These are phyloP conservation scores for Procambarus virginalis DNA, from an alignment of 1,140 invertebrate species.

Conservation along the genomic window DNA sequence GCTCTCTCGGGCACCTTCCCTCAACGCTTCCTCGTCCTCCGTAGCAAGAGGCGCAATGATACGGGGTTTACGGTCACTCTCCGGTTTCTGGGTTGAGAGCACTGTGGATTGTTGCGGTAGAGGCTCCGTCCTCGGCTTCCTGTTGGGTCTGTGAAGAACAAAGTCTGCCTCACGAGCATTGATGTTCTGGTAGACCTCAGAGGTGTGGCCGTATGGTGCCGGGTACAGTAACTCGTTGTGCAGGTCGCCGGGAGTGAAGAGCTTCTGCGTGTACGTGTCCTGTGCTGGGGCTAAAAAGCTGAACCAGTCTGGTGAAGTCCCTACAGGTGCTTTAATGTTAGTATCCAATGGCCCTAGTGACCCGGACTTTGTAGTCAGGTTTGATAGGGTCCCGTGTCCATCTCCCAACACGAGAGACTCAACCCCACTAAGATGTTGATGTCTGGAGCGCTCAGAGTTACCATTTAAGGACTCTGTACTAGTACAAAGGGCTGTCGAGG, in stretches of 20 bases:
- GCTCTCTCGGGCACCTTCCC: slow-evolving; percentile 19
- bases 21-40: slow-evolving; percentile 39
- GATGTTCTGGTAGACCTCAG: slow-evolving; percentile 55
- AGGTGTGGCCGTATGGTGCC: slow-evolving; percentile 37
- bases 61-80: background rate
- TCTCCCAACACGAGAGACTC: slow-evolving; percentile 9
- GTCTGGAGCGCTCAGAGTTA: background rate
- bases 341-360: background rate
- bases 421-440: background rate
- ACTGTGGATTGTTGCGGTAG: slow-evolving; percentile 1
- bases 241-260: slow-evolving; percentile 47
- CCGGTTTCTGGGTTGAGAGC: background rate
- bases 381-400: background rate
- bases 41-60: slow-evolving; percentile 38
- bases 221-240: slow-evolving; percentile 52
- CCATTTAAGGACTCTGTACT: background rate
- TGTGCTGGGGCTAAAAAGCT: slow-evolving; percentile 36
- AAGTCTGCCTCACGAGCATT: slow-evolving; percentile 57
- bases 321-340: background rate
- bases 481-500: background rate
- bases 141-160: slow-evolving; percentile 45
- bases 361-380: background rate
- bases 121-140: slow-evolving; percentile 51
- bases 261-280: slow-evolving; percentile 44
- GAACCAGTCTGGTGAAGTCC: slow-evolving; percentile 49